A percentile compares a stretch with the other conserved stretches of the same genome.
Evolutionary conservation across 2,888 invertebrate species (phyloP).

Genomic region (Pollenia griseotomentosa): DNA sequence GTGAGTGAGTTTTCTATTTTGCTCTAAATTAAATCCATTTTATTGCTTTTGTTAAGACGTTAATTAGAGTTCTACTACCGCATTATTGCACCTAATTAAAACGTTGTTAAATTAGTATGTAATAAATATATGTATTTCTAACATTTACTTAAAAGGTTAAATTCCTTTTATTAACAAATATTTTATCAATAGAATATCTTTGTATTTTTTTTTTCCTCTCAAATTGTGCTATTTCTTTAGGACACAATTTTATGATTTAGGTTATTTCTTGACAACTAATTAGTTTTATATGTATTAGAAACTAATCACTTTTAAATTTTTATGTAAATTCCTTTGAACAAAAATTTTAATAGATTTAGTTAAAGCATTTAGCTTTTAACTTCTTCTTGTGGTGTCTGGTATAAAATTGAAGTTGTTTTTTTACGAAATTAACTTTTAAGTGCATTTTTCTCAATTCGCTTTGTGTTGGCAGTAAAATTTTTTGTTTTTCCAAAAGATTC

Average conservation of each 20-base stretch:
- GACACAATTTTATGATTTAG: not conserved
- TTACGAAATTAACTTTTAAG: too few relatives aligned
- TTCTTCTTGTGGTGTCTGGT: too few relatives aligned
- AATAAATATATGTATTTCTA: not conserved
- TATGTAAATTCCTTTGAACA: not conserved
- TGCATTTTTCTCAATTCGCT: not conserved
- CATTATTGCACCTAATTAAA: conserved; percentile 42
- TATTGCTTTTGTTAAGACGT: not conserved
- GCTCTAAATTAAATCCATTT: not conserved
- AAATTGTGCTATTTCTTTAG: not conserved
- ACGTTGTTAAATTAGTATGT: conserved; percentile 21
- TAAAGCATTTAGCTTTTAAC: not conserved
- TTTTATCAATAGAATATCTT: not conserved
- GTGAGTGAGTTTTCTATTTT: not conserved
- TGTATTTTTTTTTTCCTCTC: not conserved
- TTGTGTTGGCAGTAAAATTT: not conserved
- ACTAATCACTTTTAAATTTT: not conserved
- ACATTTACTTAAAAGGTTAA: conserved; percentile 33
- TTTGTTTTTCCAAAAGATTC: not conserved
- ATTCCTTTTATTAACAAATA: conserved; percentile 4
- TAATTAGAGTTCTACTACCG: conserved; percentile 42
- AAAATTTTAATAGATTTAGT: not conserved
- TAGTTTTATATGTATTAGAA: not conserved
- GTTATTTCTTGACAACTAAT: not conserved
- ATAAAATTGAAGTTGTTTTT: too few relatives aligned